phyloP scores from a whole-genome alignment of 2,888 invertebrate species.

The Rambutsinella grinnellia region DNA sequence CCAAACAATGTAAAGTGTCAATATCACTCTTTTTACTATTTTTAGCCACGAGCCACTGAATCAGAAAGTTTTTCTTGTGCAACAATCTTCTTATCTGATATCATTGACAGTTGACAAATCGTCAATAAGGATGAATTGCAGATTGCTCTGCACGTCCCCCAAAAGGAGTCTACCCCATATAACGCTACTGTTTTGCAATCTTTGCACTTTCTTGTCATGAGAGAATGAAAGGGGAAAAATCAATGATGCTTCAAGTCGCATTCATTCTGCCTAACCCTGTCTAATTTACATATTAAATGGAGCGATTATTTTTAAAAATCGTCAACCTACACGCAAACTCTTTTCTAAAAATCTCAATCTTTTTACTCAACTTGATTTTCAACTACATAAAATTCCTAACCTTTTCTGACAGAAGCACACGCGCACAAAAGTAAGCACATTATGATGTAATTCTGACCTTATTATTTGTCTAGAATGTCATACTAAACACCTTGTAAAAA shows the following conservation, averaged over 20 bases:
- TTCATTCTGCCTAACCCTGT: neutral
- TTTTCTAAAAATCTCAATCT: neutral
- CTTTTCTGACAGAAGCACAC: too few relatives aligned
- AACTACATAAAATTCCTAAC: too few relatives aligned
- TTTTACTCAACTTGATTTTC: neutral
- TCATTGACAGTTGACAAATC: too few relatives aligned
- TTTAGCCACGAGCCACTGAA: too few relatives aligned
- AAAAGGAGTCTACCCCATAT: neutral
- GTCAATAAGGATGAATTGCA: too few relatives aligned
- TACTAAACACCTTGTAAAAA: constrained; percentile 29
- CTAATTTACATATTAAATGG: neutral
- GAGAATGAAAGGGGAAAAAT: too few relatives aligned
- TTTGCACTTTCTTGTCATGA: neutral
- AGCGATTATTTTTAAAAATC: neutral
- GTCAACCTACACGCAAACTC: neutral
- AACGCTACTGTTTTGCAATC: neutral
- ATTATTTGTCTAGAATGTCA: constrained; percentile 37
- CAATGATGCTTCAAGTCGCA: neutral
- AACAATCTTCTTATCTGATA: too few relatives aligned
- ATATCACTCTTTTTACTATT: too few relatives aligned
- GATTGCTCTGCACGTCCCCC: neutral
- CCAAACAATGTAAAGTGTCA: neutral
- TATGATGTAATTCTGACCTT: too few relatives aligned
- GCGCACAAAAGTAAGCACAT: too few relatives aligned
- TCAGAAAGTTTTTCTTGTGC: too few relatives aligned